Conservation (phyloP, 92 coral and sea anemone genomes). For the Palythoa grandis region DNA sequence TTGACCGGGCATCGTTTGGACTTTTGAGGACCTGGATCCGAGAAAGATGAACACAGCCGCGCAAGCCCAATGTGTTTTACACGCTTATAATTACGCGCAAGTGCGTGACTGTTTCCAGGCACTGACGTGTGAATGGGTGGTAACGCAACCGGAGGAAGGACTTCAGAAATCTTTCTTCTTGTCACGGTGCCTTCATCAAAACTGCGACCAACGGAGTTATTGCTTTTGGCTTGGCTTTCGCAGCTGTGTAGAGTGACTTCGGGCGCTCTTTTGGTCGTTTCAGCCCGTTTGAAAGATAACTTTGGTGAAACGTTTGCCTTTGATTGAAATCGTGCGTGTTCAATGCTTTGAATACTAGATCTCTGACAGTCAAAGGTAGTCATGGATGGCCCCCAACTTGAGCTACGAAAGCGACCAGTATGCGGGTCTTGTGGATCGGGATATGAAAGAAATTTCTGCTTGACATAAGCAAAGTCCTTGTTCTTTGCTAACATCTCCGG, state of each 20-base stretch:
- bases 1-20: neutral
- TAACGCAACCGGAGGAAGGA: conserved; percentile 38
- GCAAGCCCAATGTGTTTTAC: neutral
- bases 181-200: neutral
- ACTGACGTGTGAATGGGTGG: conserved; percentile 30
- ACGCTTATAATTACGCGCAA: neutral
- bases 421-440: neutral
- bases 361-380: neutral
- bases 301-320: neutral
- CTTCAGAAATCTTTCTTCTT: conserved; percentile 9
- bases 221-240: neutral
- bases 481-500: conserved; percentile 6
- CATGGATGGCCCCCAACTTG: conserved; percentile 31
- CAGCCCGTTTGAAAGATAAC: neutral
- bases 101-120: neutral
- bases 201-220: neutral
- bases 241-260: neutral
- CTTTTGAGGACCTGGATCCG: conserved; percentile 30
- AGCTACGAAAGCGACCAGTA: conserved; percentile 26
- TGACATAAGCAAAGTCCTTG: neutral
- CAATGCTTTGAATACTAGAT: neutral
- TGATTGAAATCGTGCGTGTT: neutral
- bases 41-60: conserved; percentile 6
- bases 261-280: neutral
- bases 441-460: neutral